Percentiles rank a stretch among this genome's conserved stretches.
These are phyloP conservation scores for Metalampra italica DNA, from an alignment of 2,888 invertebrate species.

Conservation along the genomic window DNA sequence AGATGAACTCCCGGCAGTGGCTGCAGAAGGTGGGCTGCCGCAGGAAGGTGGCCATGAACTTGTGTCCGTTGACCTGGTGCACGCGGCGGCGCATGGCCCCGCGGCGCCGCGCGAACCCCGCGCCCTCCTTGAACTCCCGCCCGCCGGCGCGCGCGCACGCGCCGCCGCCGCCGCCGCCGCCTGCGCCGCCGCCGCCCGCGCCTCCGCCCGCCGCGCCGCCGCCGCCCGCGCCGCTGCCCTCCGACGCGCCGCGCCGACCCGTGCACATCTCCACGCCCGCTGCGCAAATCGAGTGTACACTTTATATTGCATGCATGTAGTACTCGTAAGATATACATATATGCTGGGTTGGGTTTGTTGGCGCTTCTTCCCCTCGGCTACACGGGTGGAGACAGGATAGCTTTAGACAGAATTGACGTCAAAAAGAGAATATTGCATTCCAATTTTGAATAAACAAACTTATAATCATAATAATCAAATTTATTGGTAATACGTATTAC, in stretches of 20 bases:
- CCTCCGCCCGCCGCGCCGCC: slow-evolving; percentile 10
- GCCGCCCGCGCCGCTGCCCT: slow-evolving; percentile 15
- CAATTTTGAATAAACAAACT: no score
- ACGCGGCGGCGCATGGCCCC: slow-evolving; percentile 99
- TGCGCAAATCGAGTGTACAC: not conserved
- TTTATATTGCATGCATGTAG: no score
- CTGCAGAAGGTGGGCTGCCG: slow-evolving; percentile 99
- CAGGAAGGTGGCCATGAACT: slow-evolving; percentile 99
- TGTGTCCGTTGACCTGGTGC: slow-evolving; percentile 98
- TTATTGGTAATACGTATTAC: no score
- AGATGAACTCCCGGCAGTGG: slow-evolving; percentile 99
- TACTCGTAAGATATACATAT: no score
- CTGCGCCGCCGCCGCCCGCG: slow-evolving; percentile 16
- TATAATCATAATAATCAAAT: no score
- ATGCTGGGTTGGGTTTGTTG: no score
- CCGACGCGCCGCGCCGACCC: slow-evolving; percentile 27
- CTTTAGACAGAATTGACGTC: no score
- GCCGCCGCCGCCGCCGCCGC: slow-evolving; percentile 31
- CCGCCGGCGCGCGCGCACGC: slow-evolving; percentile 33
- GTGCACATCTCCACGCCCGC: not conserved
- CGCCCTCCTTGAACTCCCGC: slow-evolving; percentile 97
- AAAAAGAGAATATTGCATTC: no score
- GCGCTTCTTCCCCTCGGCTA: no score
- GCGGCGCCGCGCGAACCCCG: slow-evolving; percentile 95
- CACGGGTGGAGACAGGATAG: no score